Evolutionary conservation across 2,888 invertebrate species (phyloP).

Genomic region (Hypena proboscidalis): DNA sequence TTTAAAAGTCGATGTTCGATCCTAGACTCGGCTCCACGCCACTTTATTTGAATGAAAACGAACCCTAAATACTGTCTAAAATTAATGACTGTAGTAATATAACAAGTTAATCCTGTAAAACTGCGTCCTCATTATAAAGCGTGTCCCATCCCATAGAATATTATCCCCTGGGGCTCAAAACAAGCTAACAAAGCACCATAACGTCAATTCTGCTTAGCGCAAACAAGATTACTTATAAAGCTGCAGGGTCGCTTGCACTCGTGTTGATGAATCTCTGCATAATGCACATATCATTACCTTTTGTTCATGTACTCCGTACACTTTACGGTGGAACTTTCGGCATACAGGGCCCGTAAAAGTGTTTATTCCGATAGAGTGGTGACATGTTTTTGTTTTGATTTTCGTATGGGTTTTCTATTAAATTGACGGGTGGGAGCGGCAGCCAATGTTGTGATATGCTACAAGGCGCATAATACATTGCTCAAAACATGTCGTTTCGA

Average conservation of each 20-base stretch:
- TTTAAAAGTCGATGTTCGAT: too few species aligned
- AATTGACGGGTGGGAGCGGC: too few species aligned
- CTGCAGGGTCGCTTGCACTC: slow-evolving; percentile 17
- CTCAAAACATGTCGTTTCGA: too few species aligned
- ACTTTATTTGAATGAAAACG: too few species aligned
- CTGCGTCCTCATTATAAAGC: too few species aligned
- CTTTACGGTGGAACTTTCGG: slow-evolving; percentile 14
- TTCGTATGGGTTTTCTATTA: neutral
- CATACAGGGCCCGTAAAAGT: slow-evolving; percentile 9
- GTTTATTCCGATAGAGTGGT: slow-evolving; percentile 16
- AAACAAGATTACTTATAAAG: slow-evolving; percentile 15
- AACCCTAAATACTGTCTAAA: too few species aligned
- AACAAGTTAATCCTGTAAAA: too few species aligned
- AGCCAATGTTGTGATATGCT: too few species aligned
- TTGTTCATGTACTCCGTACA: slow-evolving; percentile 19
- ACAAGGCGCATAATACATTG: too few species aligned
- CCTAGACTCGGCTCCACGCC: too few species aligned
- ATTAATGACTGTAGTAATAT: too few species aligned
- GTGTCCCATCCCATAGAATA: neutral
- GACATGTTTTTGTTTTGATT: neutral
- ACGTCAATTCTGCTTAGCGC: neutral
- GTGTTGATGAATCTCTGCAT: slow-evolving; percentile 39
- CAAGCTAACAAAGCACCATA: slow-evolving; percentile 2
- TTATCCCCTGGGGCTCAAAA: neutral
- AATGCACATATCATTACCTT: slow-evolving; percentile 29